Percentiles rank a stretch among this genome's conserved stretches.
Conservation (phyloP, 2,797 vertebrate species). For the Lepus oiostolus region DNA sequence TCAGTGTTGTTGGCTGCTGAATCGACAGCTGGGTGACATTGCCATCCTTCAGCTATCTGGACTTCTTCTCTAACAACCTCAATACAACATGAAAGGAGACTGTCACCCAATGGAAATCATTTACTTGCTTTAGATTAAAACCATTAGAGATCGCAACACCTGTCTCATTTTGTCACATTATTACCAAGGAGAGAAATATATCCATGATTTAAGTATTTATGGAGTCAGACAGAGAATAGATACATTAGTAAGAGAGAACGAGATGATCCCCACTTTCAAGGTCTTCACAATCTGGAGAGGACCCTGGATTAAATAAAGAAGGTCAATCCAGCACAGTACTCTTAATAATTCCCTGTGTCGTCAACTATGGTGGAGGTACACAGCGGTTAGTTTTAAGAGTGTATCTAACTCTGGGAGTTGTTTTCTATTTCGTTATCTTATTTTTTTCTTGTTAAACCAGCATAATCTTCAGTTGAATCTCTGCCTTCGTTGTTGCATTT, state of each 20-base stretch:
- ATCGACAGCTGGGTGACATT: background rate
- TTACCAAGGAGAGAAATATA: background rate
- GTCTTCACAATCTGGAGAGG: background rate
- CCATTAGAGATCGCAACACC: background rate
- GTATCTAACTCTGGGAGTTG: background rate
- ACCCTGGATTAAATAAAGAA: background rate
- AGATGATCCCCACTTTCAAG: background rate
- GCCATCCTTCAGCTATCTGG: background rate
- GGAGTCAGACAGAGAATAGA: background rate
- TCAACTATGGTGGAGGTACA: background rate
- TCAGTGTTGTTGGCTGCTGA: background rate
- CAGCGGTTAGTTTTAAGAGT: background rate
- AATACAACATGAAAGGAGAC: background rate
- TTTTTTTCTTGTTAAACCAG: conserved; percentile 3
- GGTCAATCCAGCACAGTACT: background rate
- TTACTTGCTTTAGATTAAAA: background rate
- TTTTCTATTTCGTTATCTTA: background rate
- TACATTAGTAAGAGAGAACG: background rate
- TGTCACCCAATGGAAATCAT: background rate
- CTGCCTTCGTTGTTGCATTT: background rate
- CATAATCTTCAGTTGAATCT: background rate
- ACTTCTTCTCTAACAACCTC: background rate
- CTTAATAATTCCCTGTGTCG: background rate
- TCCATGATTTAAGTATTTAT: background rate
- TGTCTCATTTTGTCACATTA: conserved; percentile 37